Evolutionary conservation across 2,113 vertebrate genomes (phyloP), one percentile per base, ranked within the genome.

Genomic region (Rhinopomastus cyanomelas): DNA sequence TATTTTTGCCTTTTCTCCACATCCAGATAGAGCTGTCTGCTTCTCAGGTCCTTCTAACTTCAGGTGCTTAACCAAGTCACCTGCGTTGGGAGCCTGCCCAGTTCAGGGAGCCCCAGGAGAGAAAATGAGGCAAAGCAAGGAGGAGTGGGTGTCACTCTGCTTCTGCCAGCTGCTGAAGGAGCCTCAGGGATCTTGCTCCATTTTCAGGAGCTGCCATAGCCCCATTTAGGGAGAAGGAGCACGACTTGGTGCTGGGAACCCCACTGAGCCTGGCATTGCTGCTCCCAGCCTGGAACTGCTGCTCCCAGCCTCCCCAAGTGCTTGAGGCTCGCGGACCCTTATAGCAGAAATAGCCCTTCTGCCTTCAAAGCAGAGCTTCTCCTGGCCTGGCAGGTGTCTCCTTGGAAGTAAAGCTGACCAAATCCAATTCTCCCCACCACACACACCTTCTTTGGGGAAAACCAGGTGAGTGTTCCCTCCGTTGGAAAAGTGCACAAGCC

Each of bases 401-500:
- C 30, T n/a, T 37, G 11, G 23, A 68, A 55, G 39, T 16, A 21
- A 62, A 49, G 20, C 17, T 73, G 29, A 48, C 72, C 10, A 6
- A 55, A 85, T 16, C 1, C 1, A 53, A 19, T 11, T 42, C 11
- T 42, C 39, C n/a, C 39, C 39, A 42, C 39, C 39, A n/a, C 39
- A 42, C 11, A 20, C 62, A 51, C 10, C 25, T 26, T 69, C 5
- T 16, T n/a, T 49, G 10, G 64, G 71, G 36, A 29, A 67, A 23
- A 32, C 60, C 0, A 1, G 9, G 60, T 13, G 1, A 1, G 3
- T 46, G 60, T 29, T 84, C 56, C 39, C 2, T 1, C 34, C 20
- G 18, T 8, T 2, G 0, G 10, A 59, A 60, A 67, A 52, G 30
- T 49, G 42, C 71, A 68, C 30, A 55, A 76, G 55, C 23, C 61